A percentile compares a stretch with the other conserved stretches of the same genome.
Evolutionary conservation across 2,888 invertebrate species (phyloP).

Genomic region (Orthosia gracilis): DNA sequence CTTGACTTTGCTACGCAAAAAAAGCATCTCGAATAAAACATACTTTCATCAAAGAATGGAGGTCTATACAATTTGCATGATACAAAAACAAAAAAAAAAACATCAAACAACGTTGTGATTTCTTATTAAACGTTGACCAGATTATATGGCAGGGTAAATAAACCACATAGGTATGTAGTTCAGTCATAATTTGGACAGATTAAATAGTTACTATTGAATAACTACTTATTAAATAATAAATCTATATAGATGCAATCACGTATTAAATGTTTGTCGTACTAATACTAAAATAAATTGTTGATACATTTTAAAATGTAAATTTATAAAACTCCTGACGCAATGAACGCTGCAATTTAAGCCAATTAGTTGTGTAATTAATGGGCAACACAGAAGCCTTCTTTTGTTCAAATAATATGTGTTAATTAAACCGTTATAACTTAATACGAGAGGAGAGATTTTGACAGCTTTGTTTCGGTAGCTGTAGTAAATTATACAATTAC

Average conservation of each 20-base stretch:
- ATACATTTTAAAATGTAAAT: background rate
- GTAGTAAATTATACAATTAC: too few relatives aligned
- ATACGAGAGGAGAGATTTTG: too few relatives aligned
- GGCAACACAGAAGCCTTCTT: slow-evolving; percentile 5
- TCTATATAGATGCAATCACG: background rate
- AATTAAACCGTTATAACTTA: background rate
- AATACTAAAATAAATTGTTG: slow-evolving; percentile 16
- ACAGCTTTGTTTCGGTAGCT: too few relatives aligned
- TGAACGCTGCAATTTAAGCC: background rate
- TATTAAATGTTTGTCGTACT: background rate
- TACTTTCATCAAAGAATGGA: background rate
- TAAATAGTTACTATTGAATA: background rate
- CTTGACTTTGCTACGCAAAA: background rate
- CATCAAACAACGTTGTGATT: too few relatives aligned
- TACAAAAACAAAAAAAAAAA: background rate
- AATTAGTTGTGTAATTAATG: too few relatives aligned
- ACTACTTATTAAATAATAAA: background rate
- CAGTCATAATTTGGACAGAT: background rate
- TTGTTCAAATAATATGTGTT: slow-evolving; percentile 7
- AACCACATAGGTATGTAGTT: background rate
- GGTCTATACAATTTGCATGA: background rate
- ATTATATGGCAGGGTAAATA: background rate
- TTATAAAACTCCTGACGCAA: slow-evolving; percentile 7
- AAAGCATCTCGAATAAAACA: background rate
- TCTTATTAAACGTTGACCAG: background rate